A percentile compares a stretch with the other conserved stretches of the same genome.
These are phyloP conservation scores for Peromyscus californicus DNA, from an alignment of 2,113 vertebrate species.

Conservation along the genomic window DNA sequence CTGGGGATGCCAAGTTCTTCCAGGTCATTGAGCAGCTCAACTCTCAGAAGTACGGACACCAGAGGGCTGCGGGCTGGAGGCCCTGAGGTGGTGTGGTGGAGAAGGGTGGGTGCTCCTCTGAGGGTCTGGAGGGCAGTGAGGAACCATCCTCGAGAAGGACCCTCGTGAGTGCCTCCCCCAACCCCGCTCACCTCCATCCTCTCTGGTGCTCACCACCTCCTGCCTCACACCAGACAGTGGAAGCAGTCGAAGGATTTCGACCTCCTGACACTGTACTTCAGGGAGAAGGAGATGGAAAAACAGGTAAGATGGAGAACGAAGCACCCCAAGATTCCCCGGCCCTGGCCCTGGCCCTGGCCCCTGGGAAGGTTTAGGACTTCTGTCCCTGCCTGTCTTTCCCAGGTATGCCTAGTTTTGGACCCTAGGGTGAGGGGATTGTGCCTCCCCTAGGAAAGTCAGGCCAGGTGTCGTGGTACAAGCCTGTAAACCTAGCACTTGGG, in stretches of 20 bases:
- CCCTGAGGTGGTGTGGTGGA: too few relatives aligned
- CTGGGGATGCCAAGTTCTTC: constrained; percentile 86
- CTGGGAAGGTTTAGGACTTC: background rate
- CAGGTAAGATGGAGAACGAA: constrained; percentile 75
- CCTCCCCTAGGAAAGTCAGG: background rate
- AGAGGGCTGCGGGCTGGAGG: background rate
- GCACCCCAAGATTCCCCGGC: background rate
- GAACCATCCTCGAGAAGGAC: background rate
- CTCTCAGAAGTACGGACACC: constrained; percentile 84
- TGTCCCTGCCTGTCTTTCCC: background rate
- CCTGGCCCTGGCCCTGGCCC: background rate
- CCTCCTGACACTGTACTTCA: constrained; percentile 86
- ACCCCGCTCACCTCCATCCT: background rate
- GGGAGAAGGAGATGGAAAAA: constrained; percentile 85
- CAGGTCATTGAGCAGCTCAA: constrained; percentile 87
- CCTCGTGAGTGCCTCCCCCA: background rate
- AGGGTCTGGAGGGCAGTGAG: background rate
- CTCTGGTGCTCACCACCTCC: background rate
- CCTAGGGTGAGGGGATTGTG: background rate
- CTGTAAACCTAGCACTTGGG: background rate
- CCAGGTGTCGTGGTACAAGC: background rate
- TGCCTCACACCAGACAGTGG: constrained; percentile 83
- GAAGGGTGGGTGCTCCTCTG: background rate
- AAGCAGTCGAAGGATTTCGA: constrained; percentile 87
- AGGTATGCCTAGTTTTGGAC: background rate